Base-by-base conservation (phyloP, 1,140 invertebrate genomes). In the Lamellibrachia luymesi region DNA sequence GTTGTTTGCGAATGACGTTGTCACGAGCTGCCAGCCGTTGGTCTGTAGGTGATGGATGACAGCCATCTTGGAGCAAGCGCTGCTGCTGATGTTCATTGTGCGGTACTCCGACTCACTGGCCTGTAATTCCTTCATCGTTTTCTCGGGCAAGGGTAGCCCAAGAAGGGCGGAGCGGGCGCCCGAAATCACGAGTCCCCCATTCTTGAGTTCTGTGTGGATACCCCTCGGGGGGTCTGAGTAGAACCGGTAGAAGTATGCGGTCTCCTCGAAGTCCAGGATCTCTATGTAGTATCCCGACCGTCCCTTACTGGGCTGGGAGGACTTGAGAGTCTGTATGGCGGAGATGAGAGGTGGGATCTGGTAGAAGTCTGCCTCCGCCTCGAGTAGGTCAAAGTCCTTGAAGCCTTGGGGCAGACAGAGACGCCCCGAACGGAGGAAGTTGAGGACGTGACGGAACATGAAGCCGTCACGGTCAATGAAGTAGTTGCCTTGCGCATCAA, bases 391-490 rank as follows among this genome's bases (percentile, higher is more conserved):
- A 90, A 94, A 94, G 89, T 93, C 93, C 89, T 93, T 93, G 92
- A 93, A 93, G 17, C 92, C 93, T 49, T 93, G 93, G 38, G 93
- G 93, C 13, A 93, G 93, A 56, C 93, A 93, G 17, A 93, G 92
- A 8, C 92, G 93, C 25, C 92, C 93, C 4, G 92, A 93, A 27
- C 93, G 92, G 17, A 93, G 92, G 64, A 93, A 93, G 92, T 93
- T 93, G n/a, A 94, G 91, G 27, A 94, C 91, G n/a, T 94, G 93
- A 25, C 94, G 92, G 91, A 94, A 94, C 90, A 94, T 93, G 91
- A 91, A 90, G 22, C 94, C 94, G 91, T 94, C 94, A 17, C 94
- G 64, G 90, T 94, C 94, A 56, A 94, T 94, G 92, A 94, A 94
- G 90, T 93, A 94, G 93, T 94, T 94, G 52, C 94, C 94, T 50